Evolutionary conservation across 2,888 invertebrate genomes (phyloP).

Genomic region (Lissocephala sabroskyi): DNA sequence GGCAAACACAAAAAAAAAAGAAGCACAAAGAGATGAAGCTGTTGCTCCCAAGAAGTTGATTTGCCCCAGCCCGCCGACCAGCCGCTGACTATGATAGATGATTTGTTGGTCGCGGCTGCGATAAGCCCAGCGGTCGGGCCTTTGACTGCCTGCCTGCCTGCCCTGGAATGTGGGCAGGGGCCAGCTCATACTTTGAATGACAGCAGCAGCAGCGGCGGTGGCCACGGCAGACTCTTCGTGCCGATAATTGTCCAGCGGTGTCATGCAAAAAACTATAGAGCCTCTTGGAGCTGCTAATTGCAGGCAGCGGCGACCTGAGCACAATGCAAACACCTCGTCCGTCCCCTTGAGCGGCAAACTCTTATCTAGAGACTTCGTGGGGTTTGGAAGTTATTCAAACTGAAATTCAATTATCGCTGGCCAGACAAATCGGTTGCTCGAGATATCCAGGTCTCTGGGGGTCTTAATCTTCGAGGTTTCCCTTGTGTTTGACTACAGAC

Average conservation of each 20-base stretch:
- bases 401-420: no score
- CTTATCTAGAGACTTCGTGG: no score
- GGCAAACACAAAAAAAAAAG: no score
- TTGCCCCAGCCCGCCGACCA: conserved; percentile 20
- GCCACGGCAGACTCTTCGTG: conserved; percentile 35
- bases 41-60: conserved; percentile 55
- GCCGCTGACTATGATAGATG: conserved; percentile 34
- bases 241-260: conserved; percentile 46
- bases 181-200: conserved; percentile 26
- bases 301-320: neutral
- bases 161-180: conserved; percentile 22
- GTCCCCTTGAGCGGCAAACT: no score
- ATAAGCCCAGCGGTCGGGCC: conserved; percentile 38
- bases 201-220: conserved; percentile 19
- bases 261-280: conserved; percentile 36
- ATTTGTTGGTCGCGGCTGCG: conserved; percentile 38
- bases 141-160: conserved; percentile 34
- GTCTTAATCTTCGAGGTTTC: no score
- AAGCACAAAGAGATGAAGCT: conserved; percentile 40
- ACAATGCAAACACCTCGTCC: no score
- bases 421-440: no score
- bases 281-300: conserved; percentile 5
- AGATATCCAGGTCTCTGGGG: no score
- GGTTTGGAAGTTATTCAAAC: no score
- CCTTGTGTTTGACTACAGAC: no score